These are phyloP conservation scores for Diplazon laetatorius DNA, from an alignment of 2,888 invertebrate genomes.

Conservation along the genomic window DNA sequence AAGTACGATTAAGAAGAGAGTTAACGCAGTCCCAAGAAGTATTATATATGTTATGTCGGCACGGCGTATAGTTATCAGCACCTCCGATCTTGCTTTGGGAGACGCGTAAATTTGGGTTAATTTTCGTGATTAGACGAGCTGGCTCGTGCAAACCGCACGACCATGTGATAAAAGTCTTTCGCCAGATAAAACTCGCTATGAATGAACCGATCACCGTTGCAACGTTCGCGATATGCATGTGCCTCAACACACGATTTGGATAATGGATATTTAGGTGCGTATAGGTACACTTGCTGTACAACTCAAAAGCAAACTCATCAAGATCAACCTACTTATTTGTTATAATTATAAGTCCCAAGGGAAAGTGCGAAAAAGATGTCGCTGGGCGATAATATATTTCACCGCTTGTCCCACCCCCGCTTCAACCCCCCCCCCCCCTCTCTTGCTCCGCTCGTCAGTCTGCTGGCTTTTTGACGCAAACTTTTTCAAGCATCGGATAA, in stretches of 20 bases:
- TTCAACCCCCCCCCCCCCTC: neutral
- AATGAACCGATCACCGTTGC: constrained; percentile 25
- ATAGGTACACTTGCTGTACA: constrained; percentile 12
- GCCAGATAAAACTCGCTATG: constrained; percentile 43
- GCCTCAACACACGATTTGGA: neutral
- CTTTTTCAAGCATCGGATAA: constrained; percentile 17
- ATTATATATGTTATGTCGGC: neutral
- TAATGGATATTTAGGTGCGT: neutral
- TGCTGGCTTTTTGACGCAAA: constrained; percentile 22
- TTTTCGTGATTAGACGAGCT: constrained; percentile 38
- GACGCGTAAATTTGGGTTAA: constrained; percentile 47
- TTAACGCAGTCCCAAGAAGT: neutral
- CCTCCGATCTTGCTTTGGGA: constrained; percentile 1
- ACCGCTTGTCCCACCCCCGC: neutral
- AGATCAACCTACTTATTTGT: constrained; percentile 71
- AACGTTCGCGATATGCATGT: constrained; percentile 6
- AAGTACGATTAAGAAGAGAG: neutral
- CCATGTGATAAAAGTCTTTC: constrained; percentile 16
- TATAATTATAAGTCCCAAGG: constrained; percentile 62
- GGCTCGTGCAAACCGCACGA: neutral
- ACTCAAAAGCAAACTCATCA: constrained; percentile 63
- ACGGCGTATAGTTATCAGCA: constrained; percentile 20
- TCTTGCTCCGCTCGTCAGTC: constrained; percentile 2
- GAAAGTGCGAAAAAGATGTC: constrained; percentile 10
- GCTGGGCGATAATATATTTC: constrained; percentile 35